Evolutionary conservation across 2,888 invertebrate genomes (phyloP), one percentile per base, ranked within the genome.

Genomic region (Drosophila colorata): DNA sequence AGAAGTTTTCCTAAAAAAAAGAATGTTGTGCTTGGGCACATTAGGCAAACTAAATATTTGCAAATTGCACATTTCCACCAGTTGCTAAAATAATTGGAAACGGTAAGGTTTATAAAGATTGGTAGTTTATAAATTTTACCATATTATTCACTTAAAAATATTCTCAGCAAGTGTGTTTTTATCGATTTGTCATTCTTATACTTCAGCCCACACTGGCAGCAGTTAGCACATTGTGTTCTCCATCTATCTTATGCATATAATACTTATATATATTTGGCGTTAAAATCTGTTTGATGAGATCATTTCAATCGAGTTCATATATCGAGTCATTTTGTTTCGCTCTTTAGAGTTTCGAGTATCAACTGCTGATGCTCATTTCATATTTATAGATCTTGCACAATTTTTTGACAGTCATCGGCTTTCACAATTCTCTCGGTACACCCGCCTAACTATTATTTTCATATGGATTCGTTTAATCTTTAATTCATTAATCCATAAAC

Each of bases 371-470:
- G 77, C 25, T 60, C 47, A 71, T 53, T 51, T 47, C 33, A 33
- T 77, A 77, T 75, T 75, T 75, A 46, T 74, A 72, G 68, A 77
- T 77, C 51, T 56, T 63, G 51, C 43, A 7, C 25, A 65, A 51
- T 33, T 48, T 41, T 49, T 35, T 16, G 37, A 40, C 41, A 51
- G 60, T 66, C 53, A 37, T 74, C 47, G 51, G 14, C 49, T 55
- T 51, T 37, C n/a, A 7, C 37, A 53, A 38, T 28, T 46, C 41
- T 14, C 46, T 28, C 38, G 9, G 25, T 9, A 14, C 35, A 8
- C 25, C 25, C 25, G 9, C 8, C 28, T 9, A 8, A 35, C 5
- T 4, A 8, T 6, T 35, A 13, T 33, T 35, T 66, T 14, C n/a
- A 33, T 49, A 33, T 35, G 16, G 8, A 9, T 35, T 40, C 44